Base-by-base conservation (phyloP, 2,797 vertebrate species). In the Artibeus jamaicensis region DNA sequence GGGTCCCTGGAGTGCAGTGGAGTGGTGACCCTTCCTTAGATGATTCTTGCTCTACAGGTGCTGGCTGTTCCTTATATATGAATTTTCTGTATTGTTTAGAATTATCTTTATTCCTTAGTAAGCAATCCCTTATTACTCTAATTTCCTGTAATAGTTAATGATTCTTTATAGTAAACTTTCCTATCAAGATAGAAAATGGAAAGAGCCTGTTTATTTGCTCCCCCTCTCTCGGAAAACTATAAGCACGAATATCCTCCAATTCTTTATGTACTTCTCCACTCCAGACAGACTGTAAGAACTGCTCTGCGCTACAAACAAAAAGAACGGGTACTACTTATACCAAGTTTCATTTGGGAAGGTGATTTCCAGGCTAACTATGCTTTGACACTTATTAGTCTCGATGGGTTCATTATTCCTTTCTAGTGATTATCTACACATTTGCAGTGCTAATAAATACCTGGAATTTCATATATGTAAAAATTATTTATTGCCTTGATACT, bases 131-230 rank as follows among this genome's bases (percentile, higher is more conserved):
- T 74, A 6, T 70, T 86, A 82, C 22, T 74, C 59, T 57, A 62
- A 44, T 85, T 29, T 37, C 26, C 16, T 53, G 9, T 88, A 85
- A 29, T 16, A 89, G 67, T 29, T 84, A 65, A 44, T 62, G 91
- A 78, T 93, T 76, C 53, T 86, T 94, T 86, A 62, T 34, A 68
- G 22, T 81, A 79, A 91, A 71, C 32, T 39, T 91, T 65, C 67
- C 57, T 24, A 74, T 42, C 8, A 73, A 15, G 21, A 81, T 0
- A 93, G 39, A n/a, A 95, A 86, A 77, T 37, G 12, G 4, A 78
- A 83, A 88, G 12, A 86, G 70, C 26, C 22, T 91, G 10, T 55
- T 50, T 50, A 90, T 62, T 46, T 62, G 16, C 55, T 24, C 8
- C 9, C 83, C 50, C 55, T 19, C 78, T 92, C 48, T 91, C 50